Base-by-base conservation (phyloP, 2,888 invertebrate genomes). In the Tanaodytes sp. region DNA sequence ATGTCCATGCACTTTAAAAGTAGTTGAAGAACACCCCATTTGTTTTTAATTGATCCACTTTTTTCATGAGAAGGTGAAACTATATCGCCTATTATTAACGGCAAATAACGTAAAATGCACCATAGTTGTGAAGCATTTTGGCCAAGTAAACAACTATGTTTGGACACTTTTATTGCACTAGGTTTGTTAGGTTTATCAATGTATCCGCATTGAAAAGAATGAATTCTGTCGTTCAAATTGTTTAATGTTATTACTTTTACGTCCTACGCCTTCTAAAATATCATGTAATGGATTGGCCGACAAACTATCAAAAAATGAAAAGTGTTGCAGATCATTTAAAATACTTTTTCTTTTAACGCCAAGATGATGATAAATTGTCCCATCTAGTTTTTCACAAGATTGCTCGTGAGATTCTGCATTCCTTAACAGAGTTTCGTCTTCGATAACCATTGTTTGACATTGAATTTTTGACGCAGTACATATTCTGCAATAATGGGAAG, bases 61-160 rank as follows among this genome's bases (percentile, higher is more conserved):
- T 39, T 30, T 39, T 14, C n/a, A 48, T 58, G 33, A 16, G 12
- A 6, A n/a, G 37, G 16, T 45, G 57, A 39, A 14, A 58, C 31
- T 5, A 68, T 52, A 36, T 65, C 65, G 6, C 59, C 42, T 18
- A 69, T 55, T 9, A 69, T 64, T n/a, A 64, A 16, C 8, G 72
- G 68, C 6, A 72, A 40, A 51, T 43, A 72, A 61, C 61, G 59
- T 4, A 65, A 11, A 19, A 68, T 46, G 54, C 72, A 69, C 61
- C 66, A 62, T 9, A 49, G 42, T 30, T 72, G 72, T 27, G 62
- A 36, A 8, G 65, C 69, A 15, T 62, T 45, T 54, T 66, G 58
- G 6, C 58, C 63, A 12, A 62, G 36, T 20, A 54, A 18, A 31
- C 15, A 33, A 36, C 63, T 55, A 23, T 30, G n/a, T 39, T 64